Conservation (phyloP, 2,797 vertebrate genomes). For the Alauda arvensis region DNA sequence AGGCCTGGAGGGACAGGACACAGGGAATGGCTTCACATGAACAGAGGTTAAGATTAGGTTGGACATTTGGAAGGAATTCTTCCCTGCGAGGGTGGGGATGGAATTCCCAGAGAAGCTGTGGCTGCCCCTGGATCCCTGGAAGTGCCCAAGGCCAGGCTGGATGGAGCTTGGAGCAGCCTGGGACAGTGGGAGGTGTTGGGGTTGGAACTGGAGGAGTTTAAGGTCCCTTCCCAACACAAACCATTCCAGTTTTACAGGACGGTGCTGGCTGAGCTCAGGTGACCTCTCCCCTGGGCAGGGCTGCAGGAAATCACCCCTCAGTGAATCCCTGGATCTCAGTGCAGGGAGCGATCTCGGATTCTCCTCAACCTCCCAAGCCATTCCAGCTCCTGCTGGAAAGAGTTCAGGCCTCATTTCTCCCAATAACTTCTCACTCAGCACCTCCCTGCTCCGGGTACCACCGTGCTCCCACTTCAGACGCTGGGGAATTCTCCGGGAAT, state of each 20-base stretch:
- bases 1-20: background rate
- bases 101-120: background rate
- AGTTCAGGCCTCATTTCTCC: background rate
- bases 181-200: fast-evolving
- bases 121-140: background rate
- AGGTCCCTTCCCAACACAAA: background rate
- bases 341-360: background rate
- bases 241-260: fast-evolving
- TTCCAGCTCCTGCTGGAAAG: background rate
- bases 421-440: conserved; percentile 22
- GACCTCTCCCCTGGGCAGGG: background rate
- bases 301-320: background rate
- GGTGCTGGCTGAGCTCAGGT: background rate
- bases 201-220: background rate
- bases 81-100: fast-evolving
- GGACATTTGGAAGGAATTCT: background rate
- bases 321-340: fast-evolving
- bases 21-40: background rate
- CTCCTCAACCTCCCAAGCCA: fast-evolving
- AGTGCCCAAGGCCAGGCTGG: background rate
- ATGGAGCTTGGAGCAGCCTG: fast-evolving
- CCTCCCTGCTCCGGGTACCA: background rate
- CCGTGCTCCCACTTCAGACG: background rate
- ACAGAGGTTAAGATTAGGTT: fast-evolving
- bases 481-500: background rate